Percentiles rank a stretch among this genome's conserved stretches.
Conservation (phyloP, 2,888 invertebrate genomes). For the Drosophila bunnanda region DNA sequence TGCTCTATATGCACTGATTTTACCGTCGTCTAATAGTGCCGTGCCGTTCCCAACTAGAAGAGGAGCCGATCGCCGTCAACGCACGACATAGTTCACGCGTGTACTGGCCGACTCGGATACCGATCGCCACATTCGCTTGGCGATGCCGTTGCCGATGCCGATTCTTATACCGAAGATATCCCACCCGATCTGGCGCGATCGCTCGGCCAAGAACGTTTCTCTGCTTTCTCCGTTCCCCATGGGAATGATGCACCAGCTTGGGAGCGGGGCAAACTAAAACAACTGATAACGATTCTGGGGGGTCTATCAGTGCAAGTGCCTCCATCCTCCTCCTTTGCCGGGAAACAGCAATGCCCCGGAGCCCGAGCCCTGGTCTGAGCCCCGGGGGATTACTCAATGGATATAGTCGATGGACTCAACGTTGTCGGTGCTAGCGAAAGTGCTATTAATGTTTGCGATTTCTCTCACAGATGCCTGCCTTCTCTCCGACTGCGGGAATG, state of each 20-base stretch:
- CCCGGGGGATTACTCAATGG: constrained; percentile 63
- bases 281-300: constrained; percentile 40
- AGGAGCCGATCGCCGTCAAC: constrained; percentile 66
- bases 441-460: constrained; percentile 58
- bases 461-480: constrained; percentile 1
- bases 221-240: background rate
- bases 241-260: constrained; percentile 2
- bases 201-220: constrained; percentile 12
- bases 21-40: constrained; percentile 51
- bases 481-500: constrained; percentile 38
- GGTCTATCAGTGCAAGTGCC: background rate
- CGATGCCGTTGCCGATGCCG: constrained; percentile 11
- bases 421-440: constrained; percentile 56
- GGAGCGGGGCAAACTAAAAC: background rate
- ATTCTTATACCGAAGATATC: constrained; percentile 26
- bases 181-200: constrained; percentile 16
- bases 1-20: constrained; percentile 29
- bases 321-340: constrained; percentile 14
- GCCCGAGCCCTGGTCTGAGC: constrained; percentile 17
- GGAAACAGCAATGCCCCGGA: constrained; percentile 25
- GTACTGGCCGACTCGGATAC: constrained; percentile 50
- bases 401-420: constrained; percentile 36
- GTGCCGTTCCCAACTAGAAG: constrained; percentile 58
- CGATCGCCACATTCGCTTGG: constrained; percentile 15
- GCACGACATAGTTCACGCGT: constrained; percentile 80